A percentile compares a stretch with the other conserved stretches of the same genome.
These are phyloP conservation scores for Bombus breviceps DNA, from an alignment of 1,140 invertebrate genomes.

Conservation along the genomic window DNA sequence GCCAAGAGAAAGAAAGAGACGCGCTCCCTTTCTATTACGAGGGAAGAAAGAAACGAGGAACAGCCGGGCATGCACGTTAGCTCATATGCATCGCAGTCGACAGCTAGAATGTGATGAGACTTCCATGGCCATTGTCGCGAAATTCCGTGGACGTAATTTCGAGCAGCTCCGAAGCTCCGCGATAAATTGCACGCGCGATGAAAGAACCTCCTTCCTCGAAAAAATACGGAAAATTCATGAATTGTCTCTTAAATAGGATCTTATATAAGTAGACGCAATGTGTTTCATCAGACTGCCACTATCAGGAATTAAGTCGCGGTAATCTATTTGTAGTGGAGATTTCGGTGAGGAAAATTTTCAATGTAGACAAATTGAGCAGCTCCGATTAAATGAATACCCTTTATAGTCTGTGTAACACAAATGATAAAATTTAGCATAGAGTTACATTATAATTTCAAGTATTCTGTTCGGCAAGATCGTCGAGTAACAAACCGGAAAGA, in stretches of 20 bases:
- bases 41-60: constrained; percentile 7
- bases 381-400: background rate
- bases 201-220: constrained; percentile 12
- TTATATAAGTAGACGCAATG: background rate
- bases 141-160: constrained; percentile 56
- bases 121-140: constrained; percentile 39
- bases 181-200: constrained; percentile 47
- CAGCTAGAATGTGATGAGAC: constrained; percentile 47
- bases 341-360: background rate
- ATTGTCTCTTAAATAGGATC: constrained; percentile 2
- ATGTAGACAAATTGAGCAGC: too few species aligned
- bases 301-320: background rate
- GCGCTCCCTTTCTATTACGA: constrained; percentile 22
- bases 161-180: constrained; percentile 30
- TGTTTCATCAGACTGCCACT: background rate
- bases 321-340: too few species aligned
- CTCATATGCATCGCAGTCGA: constrained; percentile 47
- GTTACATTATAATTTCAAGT: background rate
- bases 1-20: background rate
- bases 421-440: background rate
- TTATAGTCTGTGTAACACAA: background rate
- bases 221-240: constrained; percentile 14
- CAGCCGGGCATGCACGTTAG: background rate
- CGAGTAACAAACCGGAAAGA: background rate
- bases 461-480: background rate